Conservation (phyloP, 2,888 invertebrate genomes). For the Eupithecia dodoneata region DNA sequence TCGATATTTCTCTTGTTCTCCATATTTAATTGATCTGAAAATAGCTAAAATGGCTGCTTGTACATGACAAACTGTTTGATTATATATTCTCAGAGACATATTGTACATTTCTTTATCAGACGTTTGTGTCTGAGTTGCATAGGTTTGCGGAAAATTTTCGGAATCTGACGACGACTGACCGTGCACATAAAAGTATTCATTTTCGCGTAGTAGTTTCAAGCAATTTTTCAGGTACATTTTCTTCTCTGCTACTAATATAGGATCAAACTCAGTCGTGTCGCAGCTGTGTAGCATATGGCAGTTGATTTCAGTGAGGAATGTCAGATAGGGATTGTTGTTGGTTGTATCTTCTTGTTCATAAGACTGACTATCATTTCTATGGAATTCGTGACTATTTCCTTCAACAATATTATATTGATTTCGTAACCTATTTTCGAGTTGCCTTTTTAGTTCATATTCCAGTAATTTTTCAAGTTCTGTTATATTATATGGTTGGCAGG, state of each 20-base stretch:
- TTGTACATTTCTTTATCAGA: slow-evolving; percentile 20
- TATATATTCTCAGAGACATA: slow-evolving; percentile 28
- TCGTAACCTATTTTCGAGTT: slow-evolving; percentile 10
- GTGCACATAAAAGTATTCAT: slow-evolving; percentile 23
- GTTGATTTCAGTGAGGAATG: slow-evolving; percentile 24
- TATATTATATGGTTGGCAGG: slow-evolving; percentile 20
- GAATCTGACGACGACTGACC: slow-evolving; percentile 19
- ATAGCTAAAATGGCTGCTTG: slow-evolving; percentile 30
- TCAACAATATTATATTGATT: neutral
- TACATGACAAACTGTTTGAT: slow-evolving; percentile 28
- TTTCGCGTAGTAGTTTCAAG: slow-evolving; percentile 26
- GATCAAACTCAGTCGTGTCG: slow-evolving; percentile 20
- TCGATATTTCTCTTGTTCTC: slow-evolving; percentile 6
- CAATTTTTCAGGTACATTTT: slow-evolving; percentile 26
- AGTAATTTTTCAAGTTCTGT: slow-evolving; percentile 26
- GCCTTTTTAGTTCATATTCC: slow-evolving; percentile 21
- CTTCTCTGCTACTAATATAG: slow-evolving; percentile 20
- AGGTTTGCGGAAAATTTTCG: neutral
- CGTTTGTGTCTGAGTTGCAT: neutral
- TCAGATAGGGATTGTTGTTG: slow-evolving; percentile 27
- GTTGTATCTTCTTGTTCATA: slow-evolving; percentile 16
- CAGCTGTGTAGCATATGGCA: slow-evolving; percentile 9
- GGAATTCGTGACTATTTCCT: neutral
- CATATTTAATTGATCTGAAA: slow-evolving; percentile 25
- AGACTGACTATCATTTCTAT: neutral